phyloP scores from a whole-genome alignment of 2,113 vertebrate genomes.

The Eclectus roratus region DNA sequence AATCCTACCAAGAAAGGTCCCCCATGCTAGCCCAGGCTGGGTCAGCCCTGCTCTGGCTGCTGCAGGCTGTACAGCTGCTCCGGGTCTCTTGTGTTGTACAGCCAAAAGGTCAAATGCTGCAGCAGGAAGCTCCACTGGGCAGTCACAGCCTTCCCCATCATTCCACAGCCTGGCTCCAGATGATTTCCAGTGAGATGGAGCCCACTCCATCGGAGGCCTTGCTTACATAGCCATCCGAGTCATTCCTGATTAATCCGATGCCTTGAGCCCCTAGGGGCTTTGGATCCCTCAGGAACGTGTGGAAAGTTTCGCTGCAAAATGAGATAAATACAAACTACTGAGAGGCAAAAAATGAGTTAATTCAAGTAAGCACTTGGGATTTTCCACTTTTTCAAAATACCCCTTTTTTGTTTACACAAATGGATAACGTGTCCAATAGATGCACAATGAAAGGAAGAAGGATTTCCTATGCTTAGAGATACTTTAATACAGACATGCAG shows the following conservation, averaged over 20 bases:
- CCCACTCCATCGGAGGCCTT: background rate
- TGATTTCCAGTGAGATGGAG: background rate
- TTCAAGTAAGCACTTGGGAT: background rate
- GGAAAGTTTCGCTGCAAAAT: background rate
- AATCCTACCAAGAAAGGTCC: background rate
- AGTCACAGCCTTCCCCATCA: background rate
- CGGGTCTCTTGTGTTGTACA: background rate
- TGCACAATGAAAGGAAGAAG: slow-evolving; percentile 61
- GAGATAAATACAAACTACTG: background rate
- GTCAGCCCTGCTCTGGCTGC: background rate
- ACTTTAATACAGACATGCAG: background rate
- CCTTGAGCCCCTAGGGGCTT: background rate
- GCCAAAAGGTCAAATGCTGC: background rate
- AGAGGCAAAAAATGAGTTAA: background rate
- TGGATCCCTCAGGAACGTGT: background rate
- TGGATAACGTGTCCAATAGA: background rate
- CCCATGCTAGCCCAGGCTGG: no score
- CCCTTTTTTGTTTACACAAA: slow-evolving; percentile 14
- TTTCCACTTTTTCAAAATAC: slow-evolving; percentile 6
- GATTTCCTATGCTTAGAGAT: slow-evolving; percentile 31
- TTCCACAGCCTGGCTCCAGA: background rate
- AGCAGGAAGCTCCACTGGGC: background rate
- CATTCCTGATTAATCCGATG: background rate
- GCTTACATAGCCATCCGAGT: background rate
- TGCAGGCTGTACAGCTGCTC: background rate